phyloP scores from a whole-genome alignment of 1,140 invertebrate species.

The Neuroterus valhalla region DNA sequence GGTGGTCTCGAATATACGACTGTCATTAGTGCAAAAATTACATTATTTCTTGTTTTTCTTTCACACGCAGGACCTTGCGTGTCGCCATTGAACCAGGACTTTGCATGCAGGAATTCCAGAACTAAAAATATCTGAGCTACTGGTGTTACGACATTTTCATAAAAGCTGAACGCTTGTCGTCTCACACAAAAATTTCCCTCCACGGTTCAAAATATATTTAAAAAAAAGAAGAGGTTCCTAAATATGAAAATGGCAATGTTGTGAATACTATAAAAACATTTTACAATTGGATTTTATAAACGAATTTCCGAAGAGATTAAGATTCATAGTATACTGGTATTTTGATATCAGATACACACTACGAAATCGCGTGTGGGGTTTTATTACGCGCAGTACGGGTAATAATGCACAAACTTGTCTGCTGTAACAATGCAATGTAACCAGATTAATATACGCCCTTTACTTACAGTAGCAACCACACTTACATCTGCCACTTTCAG shows the following conservation, averaged over 20 bases:
- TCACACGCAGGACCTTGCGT: constrained; percentile 25
- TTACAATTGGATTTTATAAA: background rate
- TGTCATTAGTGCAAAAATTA: constrained; percentile 35
- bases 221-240: background rate
- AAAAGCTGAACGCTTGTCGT: background rate
- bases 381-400: background rate
- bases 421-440: constrained; percentile 38
- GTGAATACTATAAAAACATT: constrained; percentile 39
- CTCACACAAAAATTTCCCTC: constrained; percentile 45
- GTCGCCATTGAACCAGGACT: constrained; percentile 33
- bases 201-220: background rate
- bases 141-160: constrained; percentile 32
- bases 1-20: constrained; percentile 41
- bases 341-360: background rate
- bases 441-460: constrained; percentile 58
- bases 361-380: background rate
- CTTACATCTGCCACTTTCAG: constrained; percentile 47
- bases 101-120: constrained; percentile 51
- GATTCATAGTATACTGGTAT: background rate
- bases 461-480: constrained; percentile 37
- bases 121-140: constrained; percentile 49
- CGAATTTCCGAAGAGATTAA: background rate
- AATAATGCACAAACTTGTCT: constrained; percentile 19
- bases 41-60: constrained; percentile 16
- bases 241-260: no score